Percentiles rank a stretch among this genome's conserved stretches.
These are phyloP conservation scores for Drosophila auraria DNA, from an alignment of 1,140 invertebrate species.

Conservation along the genomic window DNA sequence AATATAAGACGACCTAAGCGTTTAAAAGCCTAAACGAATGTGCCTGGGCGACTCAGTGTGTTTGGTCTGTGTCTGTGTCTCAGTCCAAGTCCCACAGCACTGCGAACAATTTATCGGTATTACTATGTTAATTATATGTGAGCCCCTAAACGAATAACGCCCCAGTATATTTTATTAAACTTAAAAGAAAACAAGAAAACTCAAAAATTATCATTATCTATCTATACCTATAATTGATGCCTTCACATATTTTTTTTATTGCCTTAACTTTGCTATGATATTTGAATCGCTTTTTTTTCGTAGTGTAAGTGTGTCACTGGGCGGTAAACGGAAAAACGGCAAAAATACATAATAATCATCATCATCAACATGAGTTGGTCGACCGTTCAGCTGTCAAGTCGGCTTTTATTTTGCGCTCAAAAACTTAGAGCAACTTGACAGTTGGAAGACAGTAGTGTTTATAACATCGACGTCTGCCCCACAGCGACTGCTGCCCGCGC, in stretches of 20 bases:
- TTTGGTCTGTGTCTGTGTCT: slow-evolving; percentile 26
- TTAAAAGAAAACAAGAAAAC: neutral
- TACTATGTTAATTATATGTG: no score
- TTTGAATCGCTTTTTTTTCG: neutral
- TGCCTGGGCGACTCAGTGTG: slow-evolving; percentile 45
- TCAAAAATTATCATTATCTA: neutral
- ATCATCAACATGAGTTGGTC: slow-evolving; percentile 54
- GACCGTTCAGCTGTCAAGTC: slow-evolving; percentile 79
- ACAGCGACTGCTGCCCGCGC: slow-evolving; percentile 13
- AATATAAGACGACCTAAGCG: slow-evolving; percentile 81
- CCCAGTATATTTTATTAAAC: no score
- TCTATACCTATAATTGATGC: no score
- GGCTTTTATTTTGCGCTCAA: slow-evolving; percentile 83
- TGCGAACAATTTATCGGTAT: neutral
- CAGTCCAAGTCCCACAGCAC: slow-evolving; percentile 18
- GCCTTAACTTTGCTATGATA: no score
- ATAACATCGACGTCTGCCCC: slow-evolving; percentile 64
- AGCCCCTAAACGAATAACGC: no score
- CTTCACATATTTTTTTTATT: no score
- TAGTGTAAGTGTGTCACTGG: slow-evolving; percentile 50
- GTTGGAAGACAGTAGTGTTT: slow-evolving; percentile 83
- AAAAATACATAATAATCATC: slow-evolving; percentile 81
- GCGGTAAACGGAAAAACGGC: slow-evolving; percentile 48
- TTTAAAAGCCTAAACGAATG: slow-evolving; percentile 83
- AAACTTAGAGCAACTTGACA: slow-evolving; percentile 81